A percentile compares a stretch with the other conserved stretches of the same genome.
Evolutionary conservation across 2,113 vertebrate species (phyloP).

Genomic region (Steatornis caripensis): DNA sequence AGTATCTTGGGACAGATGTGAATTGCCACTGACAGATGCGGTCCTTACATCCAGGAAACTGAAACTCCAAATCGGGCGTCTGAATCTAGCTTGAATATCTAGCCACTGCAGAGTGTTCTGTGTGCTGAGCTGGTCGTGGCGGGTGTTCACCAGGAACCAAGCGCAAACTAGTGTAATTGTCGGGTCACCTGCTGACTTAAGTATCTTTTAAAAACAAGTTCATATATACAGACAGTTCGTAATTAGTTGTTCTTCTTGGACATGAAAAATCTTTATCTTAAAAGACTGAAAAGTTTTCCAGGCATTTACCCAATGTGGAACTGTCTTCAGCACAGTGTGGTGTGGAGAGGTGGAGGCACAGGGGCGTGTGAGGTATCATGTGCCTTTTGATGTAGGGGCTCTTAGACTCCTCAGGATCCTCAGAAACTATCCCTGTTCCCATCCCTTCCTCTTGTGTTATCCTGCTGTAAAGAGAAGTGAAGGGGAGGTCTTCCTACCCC

Average conservation of each 20-base stretch:
- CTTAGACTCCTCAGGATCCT: neutral
- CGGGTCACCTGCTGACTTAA: neutral
- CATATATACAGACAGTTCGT: neutral
- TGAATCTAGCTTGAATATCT: too few species aligned
- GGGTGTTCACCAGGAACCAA: neutral
- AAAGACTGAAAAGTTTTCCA: neutral
- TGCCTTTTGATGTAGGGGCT: neutral
- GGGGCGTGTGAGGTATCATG: fast-evolving
- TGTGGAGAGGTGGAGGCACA: neutral
- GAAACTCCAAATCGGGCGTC: neutral
- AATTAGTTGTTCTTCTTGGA: neutral
- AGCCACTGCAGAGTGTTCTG: fast-evolving
- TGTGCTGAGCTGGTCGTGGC: neutral
- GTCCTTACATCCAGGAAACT: neutral
- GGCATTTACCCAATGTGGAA: neutral
- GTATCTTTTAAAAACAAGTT: neutral
- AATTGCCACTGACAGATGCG: neutral
- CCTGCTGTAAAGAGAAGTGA: neutral
- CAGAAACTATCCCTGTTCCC: neutral
- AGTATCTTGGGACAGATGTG: neutral
- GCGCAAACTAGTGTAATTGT: too few species aligned
- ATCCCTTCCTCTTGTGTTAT: neutral
- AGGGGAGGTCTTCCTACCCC: neutral
- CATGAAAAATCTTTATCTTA: neutral
- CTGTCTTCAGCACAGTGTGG: neutral